Percentiles rank a stretch among this genome's conserved stretches.
phyloP scores from a whole-genome alignment of 92 coral and sea anemone species.

The Actinostola sp. region DNA sequence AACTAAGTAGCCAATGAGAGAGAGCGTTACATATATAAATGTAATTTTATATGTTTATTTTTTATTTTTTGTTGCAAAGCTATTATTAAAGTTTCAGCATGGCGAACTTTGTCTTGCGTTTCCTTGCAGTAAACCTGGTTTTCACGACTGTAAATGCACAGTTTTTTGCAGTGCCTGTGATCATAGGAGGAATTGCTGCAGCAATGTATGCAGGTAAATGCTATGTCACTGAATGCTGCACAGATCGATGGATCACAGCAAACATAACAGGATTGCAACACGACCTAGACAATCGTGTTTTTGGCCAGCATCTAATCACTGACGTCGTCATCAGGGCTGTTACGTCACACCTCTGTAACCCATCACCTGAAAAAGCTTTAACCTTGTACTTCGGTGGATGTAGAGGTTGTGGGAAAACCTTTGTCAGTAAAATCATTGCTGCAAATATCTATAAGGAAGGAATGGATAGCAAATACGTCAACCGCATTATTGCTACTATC shows the following conservation, averaged over 20 bases:
- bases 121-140: neutral
- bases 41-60: no score
- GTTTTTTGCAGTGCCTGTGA: neutral
- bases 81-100: no score
- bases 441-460: constrained; percentile 68
- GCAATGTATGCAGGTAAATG: neutral
- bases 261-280: constrained; percentile 73
- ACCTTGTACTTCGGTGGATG: constrained; percentile 88
- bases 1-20: no score
- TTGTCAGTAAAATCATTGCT: constrained; percentile 81
- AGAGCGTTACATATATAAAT: no score
- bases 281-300: constrained; percentile 59
- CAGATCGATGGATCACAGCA: constrained; percentile 60
- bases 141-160: neutral
- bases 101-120: constrained; percentile 1
- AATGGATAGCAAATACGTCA: constrained; percentile 68
- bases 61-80: no score
- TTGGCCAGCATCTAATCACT: constrained; percentile 83
- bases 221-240: constrained; percentile 76
- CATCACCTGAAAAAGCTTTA: constrained; percentile 72
- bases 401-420: constrained; percentile 90
- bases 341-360: constrained; percentile 64
- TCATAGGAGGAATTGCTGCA: neutral
- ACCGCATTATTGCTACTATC: constrained; percentile 77
- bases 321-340: constrained; percentile 72